Percentiles rank a stretch among this genome's conserved stretches.
Evolutionary conservation across 1,140 invertebrate genomes (phyloP).

Genomic region (Trichonephila inaurata): DNA sequence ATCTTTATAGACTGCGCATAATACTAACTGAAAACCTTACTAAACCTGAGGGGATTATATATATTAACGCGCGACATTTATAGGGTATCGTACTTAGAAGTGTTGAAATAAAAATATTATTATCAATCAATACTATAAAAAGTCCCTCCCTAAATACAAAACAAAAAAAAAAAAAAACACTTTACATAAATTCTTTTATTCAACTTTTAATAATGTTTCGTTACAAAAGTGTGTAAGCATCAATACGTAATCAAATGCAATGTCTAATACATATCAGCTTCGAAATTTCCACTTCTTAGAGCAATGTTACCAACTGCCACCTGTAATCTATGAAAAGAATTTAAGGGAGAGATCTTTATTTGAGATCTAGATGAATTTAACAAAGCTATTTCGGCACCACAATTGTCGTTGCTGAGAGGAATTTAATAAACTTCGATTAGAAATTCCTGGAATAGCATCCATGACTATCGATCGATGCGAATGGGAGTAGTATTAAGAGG

Average conservation of each 20-base stretch:
- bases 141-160: no score
- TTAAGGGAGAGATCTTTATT: conserved; percentile 50
- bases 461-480: conserved; percentile 31
- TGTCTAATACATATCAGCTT: not conserved
- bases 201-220: no score
- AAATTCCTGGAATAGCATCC: conserved; percentile 70
- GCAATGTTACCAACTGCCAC: not conserved
- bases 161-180: no score
- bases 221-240: no score
- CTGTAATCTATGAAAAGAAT: conserved; percentile 25
- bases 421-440: conserved; percentile 76
- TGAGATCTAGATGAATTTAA: not conserved
- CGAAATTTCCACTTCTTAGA: not conserved
- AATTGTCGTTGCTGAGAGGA: conserved; percentile 68
- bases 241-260: not conserved
- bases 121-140: no score
- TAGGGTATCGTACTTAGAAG: no score
- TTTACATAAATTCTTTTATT: no score
- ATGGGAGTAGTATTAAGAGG: not conserved
- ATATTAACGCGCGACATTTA: no score
- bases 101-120: no score
- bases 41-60: no score
- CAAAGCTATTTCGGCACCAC: not conserved
- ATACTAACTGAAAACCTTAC: no score
- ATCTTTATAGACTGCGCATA: no score